Evolutionary conservation across 2,113 vertebrate genomes (phyloP).

Genomic region (Pyrgilauda ruficollis): DNA sequence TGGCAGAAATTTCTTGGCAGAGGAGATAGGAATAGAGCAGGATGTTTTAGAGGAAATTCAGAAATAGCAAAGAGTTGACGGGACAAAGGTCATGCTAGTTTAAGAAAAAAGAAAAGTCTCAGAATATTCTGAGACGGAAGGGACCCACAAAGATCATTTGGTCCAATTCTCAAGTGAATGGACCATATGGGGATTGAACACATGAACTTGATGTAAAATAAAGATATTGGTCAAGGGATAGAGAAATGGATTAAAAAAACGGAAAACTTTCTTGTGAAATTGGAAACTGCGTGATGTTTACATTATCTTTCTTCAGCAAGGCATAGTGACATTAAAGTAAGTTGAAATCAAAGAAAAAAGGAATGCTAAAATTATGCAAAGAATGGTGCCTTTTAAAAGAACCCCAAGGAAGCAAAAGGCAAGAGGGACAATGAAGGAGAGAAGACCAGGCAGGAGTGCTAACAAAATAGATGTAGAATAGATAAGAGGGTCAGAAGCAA

Average conservation of each 20-base stretch:
- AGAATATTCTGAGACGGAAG: neutral
- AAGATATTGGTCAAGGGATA: neutral
- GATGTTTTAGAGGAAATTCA: conserved; percentile 25
- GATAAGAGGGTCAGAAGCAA: neutral
- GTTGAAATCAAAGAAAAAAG: neutral
- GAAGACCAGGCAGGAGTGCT: neutral
- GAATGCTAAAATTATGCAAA: neutral
- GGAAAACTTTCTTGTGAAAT: neutral
- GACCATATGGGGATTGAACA: neutral
- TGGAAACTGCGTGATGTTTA: neutral
- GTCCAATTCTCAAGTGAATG: neutral
- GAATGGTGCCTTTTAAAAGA: neutral
- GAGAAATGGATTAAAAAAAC: neutral
- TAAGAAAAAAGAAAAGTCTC: neutral
- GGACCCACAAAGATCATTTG: neutral
- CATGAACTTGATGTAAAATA: neutral
- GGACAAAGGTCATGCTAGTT: neutral
- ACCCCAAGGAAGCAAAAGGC: neutral
- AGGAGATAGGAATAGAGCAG: neutral
- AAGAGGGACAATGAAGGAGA: neutral
- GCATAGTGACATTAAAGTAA: neutral
- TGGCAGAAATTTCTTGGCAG: conserved; percentile 16
- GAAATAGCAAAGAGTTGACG: conserved; percentile 23
- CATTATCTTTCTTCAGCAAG: neutral
- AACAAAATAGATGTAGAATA: neutral